Percentiles rank a stretch among this genome's conserved stretches.
Conservation (phyloP, 2,797 vertebrate species). For the Microcaecilia unicolor region DNA sequence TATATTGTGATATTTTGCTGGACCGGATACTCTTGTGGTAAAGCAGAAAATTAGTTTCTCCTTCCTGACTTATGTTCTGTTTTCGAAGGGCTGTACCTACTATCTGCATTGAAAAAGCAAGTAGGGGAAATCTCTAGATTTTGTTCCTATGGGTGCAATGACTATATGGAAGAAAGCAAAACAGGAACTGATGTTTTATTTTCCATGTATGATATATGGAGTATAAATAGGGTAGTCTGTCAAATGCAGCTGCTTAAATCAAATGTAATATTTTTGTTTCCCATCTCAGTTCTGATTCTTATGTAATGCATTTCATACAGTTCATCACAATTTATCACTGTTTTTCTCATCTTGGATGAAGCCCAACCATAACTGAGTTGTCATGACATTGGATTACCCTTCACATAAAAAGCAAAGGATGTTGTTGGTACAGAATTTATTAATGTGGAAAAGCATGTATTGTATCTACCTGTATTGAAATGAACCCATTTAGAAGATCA, state of each 20-base stretch:
- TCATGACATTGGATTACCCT: constrained; percentile 25
- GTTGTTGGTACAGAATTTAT: constrained; percentile 24
- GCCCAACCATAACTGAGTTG: constrained; percentile 25
- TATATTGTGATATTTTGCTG: too few relatives aligned
- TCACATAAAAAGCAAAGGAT: constrained; percentile 30
- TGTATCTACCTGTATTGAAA: constrained; percentile 9
- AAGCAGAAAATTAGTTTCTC: too few relatives aligned
- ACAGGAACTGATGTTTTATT: too few relatives aligned
- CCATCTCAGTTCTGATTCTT: constrained; percentile 10
- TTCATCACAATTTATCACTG: constrained; percentile 27
- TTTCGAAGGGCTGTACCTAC: too few relatives aligned
- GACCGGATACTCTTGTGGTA: too few relatives aligned
- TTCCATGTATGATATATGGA: constrained; percentile 5
- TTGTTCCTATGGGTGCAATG: too few relatives aligned
- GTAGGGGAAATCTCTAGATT: neutral
- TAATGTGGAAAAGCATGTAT: constrained; percentile 14
- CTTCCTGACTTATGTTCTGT: too few relatives aligned
- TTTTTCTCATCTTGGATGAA: constrained; percentile 29
- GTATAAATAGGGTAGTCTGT: constrained; percentile 12
- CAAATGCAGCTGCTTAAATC: constrained; percentile 11
- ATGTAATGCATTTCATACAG: constrained; percentile 20
- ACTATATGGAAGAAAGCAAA: too few relatives aligned
- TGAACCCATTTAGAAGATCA: constrained; percentile 36
- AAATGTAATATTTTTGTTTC: constrained; percentile 12
- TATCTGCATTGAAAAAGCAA: too few relatives aligned